These are phyloP conservation scores for Clupea harengus DNA, from an alignment of 2,113 vertebrate species.

Conservation along the genomic window DNA sequence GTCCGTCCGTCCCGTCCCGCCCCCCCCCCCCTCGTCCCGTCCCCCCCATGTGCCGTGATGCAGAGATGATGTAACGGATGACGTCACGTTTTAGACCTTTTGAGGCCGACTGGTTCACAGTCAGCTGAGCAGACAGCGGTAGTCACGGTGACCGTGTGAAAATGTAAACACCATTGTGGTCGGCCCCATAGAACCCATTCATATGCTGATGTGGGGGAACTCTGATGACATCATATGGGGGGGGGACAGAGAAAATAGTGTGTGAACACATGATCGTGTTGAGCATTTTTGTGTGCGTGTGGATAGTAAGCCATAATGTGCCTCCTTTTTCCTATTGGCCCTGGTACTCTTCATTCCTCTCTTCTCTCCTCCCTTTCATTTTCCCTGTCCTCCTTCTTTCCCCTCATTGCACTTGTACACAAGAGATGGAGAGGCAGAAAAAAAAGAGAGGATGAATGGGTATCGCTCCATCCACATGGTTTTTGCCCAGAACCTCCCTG, in stretches of 20 bases:
- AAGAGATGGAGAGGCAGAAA: background rate
- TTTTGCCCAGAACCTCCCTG: background rate
- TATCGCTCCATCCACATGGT: background rate
- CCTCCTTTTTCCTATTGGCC: background rate
- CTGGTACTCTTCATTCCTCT: background rate
- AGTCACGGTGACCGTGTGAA: background rate
- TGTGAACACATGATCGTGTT: background rate
- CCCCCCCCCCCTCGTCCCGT: background rate
- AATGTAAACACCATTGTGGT: conserved; percentile 21
- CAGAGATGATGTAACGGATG: background rate
- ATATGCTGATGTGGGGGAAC: conserved; percentile 5
- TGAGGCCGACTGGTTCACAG: background rate
- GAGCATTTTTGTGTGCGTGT: background rate
- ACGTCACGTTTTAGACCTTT: conserved; percentile 5
- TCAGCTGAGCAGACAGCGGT: background rate
- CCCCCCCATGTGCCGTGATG: background rate
- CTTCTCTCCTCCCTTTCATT: background rate
- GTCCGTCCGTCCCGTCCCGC: too few relatives aligned
- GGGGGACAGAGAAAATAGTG: background rate
- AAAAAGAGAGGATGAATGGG: background rate
- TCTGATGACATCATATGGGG: conserved; percentile 7
- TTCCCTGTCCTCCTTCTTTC: background rate
- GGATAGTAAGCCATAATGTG: background rate
- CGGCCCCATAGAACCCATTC: background rate
- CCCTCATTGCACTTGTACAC: background rate